phyloP scores from a whole-genome alignment of 2,888 invertebrate species.

The Sycophila texana region DNA sequence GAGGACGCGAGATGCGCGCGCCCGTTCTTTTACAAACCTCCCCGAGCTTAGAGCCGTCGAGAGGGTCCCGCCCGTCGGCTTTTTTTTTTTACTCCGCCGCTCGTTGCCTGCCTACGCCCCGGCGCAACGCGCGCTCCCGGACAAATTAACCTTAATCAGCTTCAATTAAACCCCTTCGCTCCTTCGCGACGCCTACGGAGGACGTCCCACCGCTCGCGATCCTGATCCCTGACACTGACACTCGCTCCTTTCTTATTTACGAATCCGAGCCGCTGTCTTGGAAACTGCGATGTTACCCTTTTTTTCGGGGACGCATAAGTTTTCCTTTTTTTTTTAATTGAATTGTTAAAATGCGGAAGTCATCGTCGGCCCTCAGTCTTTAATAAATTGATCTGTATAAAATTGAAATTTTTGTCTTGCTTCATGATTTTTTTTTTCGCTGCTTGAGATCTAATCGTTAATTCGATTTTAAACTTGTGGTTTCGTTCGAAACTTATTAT shows the following conservation, averaged over 20 bases:
- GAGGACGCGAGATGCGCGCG: constrained; percentile 24
- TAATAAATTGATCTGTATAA: too few relatives aligned
- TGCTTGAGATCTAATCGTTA: too few relatives aligned
- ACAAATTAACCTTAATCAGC: constrained; percentile 52
- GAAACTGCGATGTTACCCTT: neutral
- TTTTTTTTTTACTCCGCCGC: neutral
- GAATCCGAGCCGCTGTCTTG: neutral
- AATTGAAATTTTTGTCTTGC: too few relatives aligned
- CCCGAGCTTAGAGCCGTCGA: constrained; percentile 15
- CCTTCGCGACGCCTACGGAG: constrained; percentile 20
- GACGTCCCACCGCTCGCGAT: neutral
- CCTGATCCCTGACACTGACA: constrained; percentile 18
- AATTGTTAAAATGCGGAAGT: neutral
- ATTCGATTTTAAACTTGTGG: too few relatives aligned
- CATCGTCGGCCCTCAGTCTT: too few relatives aligned
- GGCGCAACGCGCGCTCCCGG: constrained; percentile 5
- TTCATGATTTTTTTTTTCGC: too few relatives aligned
- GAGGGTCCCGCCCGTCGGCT: neutral
- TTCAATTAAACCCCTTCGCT: constrained; percentile 49
- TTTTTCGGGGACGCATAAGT: neutral
- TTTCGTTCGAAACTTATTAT: too few relatives aligned
- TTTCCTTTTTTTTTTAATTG: neutral
- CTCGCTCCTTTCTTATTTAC: constrained; percentile 39
- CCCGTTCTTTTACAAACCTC: constrained; percentile 36
- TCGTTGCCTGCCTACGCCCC: neutral